phyloP scores from a whole-genome alignment of 2,888 invertebrate genomes.

The Amblyjoppa proteus region DNA sequence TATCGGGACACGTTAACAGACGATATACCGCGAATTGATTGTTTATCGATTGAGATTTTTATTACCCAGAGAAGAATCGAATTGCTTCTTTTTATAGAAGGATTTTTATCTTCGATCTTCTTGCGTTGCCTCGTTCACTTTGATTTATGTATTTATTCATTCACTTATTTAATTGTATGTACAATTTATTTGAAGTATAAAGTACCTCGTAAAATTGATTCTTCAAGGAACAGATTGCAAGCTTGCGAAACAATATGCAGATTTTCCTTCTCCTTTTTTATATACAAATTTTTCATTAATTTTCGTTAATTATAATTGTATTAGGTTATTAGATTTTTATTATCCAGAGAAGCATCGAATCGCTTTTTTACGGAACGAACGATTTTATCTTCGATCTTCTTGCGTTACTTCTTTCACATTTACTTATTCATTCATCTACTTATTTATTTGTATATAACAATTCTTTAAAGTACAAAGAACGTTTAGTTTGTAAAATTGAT shows the following conservation, averaged over 20 bases:
- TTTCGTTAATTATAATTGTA: no score
- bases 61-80: conserved; percentile 2
- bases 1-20: conserved; percentile 4
- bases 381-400: background rate
- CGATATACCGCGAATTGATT: conserved; percentile 13
- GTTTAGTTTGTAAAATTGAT: no score
- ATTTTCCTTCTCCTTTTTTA: no score
- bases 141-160: background rate
- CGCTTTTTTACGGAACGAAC: background rate
- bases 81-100: conserved; percentile 7
- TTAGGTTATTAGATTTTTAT: background rate
- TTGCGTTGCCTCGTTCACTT: background rate
- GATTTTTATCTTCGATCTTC: background rate
- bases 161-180: background rate
- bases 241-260: no score
- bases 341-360: background rate
- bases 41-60: conserved; percentile 3
- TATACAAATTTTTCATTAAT: no score
- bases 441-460: no score
- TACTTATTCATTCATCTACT: background rate
- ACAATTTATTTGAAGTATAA: background rate
- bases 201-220: background rate
- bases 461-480: background rate
- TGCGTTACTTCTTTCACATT: background rate
- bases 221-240: no score